Conservation (phyloP, 2,797 vertebrate species). For the Cryptoblepharus egeriae region DNA sequence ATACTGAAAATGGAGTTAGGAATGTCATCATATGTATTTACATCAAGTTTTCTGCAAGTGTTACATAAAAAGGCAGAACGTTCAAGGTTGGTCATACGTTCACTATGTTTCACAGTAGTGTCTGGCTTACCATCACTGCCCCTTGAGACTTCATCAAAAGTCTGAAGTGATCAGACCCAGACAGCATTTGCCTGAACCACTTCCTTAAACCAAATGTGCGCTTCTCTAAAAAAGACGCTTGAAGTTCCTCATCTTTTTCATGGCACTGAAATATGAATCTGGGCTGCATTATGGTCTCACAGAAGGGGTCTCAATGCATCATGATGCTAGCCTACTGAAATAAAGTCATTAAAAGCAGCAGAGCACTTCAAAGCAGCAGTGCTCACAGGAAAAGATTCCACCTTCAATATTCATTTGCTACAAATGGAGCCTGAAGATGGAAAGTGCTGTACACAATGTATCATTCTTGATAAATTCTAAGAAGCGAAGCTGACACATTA, state of each 20-base stretch:
- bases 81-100: constrained; percentile 29
- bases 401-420: constrained; percentile 45
- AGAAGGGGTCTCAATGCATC: constrained; percentile 8
- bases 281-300: constrained; percentile 1
- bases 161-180: neutral
- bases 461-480: constrained; percentile 48
- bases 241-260: constrained; percentile 4
- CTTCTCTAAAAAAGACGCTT: constrained; percentile 8
- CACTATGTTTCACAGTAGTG: neutral
- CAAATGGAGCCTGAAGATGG: constrained; percentile 53
- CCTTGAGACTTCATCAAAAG: constrained; percentile 1
- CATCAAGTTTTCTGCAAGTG: neutral
- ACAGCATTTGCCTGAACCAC: neutral
- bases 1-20: neutral
- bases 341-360: constrained; percentile 33
- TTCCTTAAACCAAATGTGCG: neutral
- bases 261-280: constrained; percentile 22
- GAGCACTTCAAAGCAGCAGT: constrained; percentile 51
- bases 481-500: constrained; percentile 40
- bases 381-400: constrained; percentile 40
- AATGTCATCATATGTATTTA: neutral
- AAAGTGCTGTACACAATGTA: constrained; percentile 52
- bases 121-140: neutral
- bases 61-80: constrained; percentile 22
- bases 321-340: neutral